A percentile compares a stretch with the other conserved stretches of the same genome.
Conservation (phyloP, 2,797 vertebrate species). For the Poecilia picta region DNA sequence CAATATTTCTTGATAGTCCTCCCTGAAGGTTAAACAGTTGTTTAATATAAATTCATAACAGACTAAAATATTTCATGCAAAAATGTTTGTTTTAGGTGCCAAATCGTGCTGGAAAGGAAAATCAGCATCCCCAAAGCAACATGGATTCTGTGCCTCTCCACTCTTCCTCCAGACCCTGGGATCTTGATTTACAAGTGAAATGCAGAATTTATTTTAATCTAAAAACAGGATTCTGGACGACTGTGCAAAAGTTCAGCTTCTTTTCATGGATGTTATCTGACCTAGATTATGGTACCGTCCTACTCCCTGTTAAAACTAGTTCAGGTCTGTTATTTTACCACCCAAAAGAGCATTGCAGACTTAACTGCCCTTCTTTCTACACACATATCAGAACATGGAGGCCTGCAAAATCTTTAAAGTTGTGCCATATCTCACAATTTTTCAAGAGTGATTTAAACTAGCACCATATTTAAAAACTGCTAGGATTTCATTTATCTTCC, state of each 20-base stretch:
- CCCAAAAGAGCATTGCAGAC: slow-evolving; percentile 37
- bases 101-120: not conserved
- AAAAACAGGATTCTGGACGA: not conserved
- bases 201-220: not conserved
- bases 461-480: slow-evolving; percentile 8
- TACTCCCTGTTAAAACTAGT: slow-evolving; percentile 25
- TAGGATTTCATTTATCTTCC: slow-evolving; percentile 23
- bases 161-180: not conserved
- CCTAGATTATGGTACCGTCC: slow-evolving; percentile 28
- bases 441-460: slow-evolving; percentile 31
- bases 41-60: not conserved
- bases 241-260: not conserved
- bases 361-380: slow-evolving; percentile 28
- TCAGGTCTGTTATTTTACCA: slow-evolving; percentile 53
- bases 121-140: not conserved
- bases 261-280: slow-evolving; percentile 23
- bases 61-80: not conserved
- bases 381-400: not conserved
- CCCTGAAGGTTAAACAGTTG: not conserved
- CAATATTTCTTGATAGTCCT: not conserved
- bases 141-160: not conserved
- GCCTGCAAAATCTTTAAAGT: slow-evolving; percentile 25
- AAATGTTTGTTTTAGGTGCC: not conserved
- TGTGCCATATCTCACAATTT: slow-evolving; percentile 6
- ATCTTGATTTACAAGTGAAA: too few relatives aligned